phyloP scores from a whole-genome alignment of 2,888 invertebrate genomes.

The Diadromus collaris region DNA sequence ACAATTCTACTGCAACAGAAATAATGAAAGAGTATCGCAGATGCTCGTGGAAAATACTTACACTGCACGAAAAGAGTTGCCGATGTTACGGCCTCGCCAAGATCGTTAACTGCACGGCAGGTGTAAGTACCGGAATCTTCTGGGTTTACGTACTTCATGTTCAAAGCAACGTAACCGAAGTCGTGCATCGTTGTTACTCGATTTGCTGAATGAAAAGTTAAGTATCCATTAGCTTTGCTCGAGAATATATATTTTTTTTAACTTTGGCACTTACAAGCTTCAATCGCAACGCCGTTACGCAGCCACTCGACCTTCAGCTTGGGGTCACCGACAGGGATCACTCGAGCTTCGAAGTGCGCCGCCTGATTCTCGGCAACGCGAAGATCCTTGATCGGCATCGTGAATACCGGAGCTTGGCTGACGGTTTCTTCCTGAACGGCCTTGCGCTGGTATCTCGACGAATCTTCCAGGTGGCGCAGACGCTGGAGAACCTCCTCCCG shows the following conservation, averaged over 20 bases:
- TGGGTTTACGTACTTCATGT: slow-evolving; percentile 96
- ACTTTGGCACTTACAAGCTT: slow-evolving; percentile 86
- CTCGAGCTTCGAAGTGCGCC: slow-evolving; percentile 95
- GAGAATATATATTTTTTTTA: not conserved
- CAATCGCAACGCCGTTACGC: slow-evolving; percentile 94
- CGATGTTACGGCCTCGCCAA: slow-evolving; percentile 97
- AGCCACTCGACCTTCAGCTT: slow-evolving; percentile 97
- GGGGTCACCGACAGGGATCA: slow-evolving; percentile 97
- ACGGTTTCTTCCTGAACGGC: slow-evolving; percentile 89
- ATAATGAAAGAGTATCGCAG: slow-evolving; percentile 9
- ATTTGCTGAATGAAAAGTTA: slow-evolving; percentile 83
- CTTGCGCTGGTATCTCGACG: slow-evolving; percentile 88
- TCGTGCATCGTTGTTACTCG: slow-evolving; percentile 97
- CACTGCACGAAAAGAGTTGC: slow-evolving; percentile 94
- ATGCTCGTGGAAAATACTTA: slow-evolving; percentile 79
- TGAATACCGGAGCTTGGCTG: slow-evolving; percentile 95
- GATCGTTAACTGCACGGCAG: slow-evolving; percentile 94
- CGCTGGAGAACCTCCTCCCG: slow-evolving; percentile 92
- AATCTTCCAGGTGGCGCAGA: slow-evolving; percentile 91
- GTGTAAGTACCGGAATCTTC: slow-evolving; percentile 99
- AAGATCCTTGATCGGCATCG: slow-evolving; percentile 93
- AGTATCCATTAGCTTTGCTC: not conserved
- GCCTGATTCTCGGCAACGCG: slow-evolving; percentile 94
- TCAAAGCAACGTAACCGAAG: slow-evolving; percentile 97
- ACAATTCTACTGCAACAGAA: slow-evolving; percentile 35